Evolutionary conservation across 2,113 vertebrate species (phyloP).

Genomic region (Percina caprodes): DNA sequence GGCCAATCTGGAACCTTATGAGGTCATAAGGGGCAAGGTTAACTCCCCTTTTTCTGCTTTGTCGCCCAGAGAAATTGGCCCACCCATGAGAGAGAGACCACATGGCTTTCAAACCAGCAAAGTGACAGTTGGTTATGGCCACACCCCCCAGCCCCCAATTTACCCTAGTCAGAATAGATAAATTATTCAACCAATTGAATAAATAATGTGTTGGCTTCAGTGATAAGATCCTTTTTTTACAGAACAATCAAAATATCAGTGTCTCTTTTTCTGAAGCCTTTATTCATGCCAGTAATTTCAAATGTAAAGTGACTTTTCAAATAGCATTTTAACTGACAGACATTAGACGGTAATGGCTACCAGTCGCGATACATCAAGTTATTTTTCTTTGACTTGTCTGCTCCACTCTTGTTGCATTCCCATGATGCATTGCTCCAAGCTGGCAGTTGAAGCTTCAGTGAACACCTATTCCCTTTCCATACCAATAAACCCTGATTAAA

Average conservation of each 20-base stretch:
- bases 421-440: conserved; percentile 50
- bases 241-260: conserved; percentile 16
- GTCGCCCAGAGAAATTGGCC: no score
- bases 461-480: conserved; percentile 34
- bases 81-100: no score
- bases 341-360: conserved; percentile 26
- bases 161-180: conserved; percentile 14
- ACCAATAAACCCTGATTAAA: conserved; percentile 61
- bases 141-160: no score
- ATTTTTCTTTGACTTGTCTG: conserved; percentile 11
- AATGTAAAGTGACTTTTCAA: conserved; percentile 44
- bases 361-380: conserved; percentile 14
- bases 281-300: conserved; percentile 24
- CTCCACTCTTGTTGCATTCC: conserved; percentile 24
- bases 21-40: no score
- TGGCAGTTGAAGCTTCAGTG: conserved; percentile 16
- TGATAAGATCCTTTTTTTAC: conserved; percentile 21
- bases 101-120: no score
- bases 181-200: conserved; percentile 30
- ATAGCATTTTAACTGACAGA: conserved; percentile 48
- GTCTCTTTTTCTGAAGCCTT: conserved; percentile 12
- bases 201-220: conserved; percentile 4
- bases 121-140: no score
- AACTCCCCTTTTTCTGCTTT: no score
- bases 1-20: no score